These are phyloP conservation scores for Drosophila sulfurigaster DNA, from an alignment of 1,140 invertebrate species.

Conservation along the genomic window DNA sequence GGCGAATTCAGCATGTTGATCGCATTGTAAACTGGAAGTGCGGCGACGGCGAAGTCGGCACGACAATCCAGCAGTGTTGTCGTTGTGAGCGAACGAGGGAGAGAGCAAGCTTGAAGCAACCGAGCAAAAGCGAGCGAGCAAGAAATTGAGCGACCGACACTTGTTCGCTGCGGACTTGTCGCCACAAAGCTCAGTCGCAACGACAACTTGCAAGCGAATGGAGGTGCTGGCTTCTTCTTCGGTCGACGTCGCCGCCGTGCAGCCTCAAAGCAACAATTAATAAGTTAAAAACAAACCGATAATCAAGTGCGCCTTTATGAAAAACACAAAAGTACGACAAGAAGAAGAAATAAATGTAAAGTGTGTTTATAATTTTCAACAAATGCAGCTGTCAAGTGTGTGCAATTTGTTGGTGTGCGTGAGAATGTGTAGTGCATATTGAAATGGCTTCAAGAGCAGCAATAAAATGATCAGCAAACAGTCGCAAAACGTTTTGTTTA, in stretches of 20 bases:
- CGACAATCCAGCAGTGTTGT: constrained; percentile 13
- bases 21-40: constrained; percentile 50
- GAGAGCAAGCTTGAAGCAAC: constrained; percentile 27
- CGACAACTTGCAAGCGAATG: constrained; percentile 79
- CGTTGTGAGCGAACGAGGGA: neutral
- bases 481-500: constrained; percentile 35
- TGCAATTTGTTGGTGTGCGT: constrained; percentile 27
- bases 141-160: constrained; percentile 61
- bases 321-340: constrained; percentile 22
- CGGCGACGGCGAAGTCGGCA: constrained; percentile 1
- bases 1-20: constrained; percentile 49
- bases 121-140: constrained; percentile 25
- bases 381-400: constrained; percentile 73
- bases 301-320: constrained; percentile 60
- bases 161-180: constrained; percentile 74
- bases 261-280: constrained; percentile 50
- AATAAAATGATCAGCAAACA: constrained; percentile 7
- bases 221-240: constrained; percentile 70
- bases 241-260: constrained; percentile 67
- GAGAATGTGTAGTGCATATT: constrained; percentile 38
- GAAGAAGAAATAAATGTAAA: constrained; percentile 16
- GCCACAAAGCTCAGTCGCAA: constrained; percentile 68
- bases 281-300: constrained; percentile 14
- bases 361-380: constrained; percentile 61
- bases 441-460: constrained; percentile 21